Percentiles rank a stretch among this genome's conserved stretches.
These are phyloP conservation scores for Hypothenemus hampei DNA, from an alignment of 1,140 invertebrate genomes.

Conservation along the genomic window DNA sequence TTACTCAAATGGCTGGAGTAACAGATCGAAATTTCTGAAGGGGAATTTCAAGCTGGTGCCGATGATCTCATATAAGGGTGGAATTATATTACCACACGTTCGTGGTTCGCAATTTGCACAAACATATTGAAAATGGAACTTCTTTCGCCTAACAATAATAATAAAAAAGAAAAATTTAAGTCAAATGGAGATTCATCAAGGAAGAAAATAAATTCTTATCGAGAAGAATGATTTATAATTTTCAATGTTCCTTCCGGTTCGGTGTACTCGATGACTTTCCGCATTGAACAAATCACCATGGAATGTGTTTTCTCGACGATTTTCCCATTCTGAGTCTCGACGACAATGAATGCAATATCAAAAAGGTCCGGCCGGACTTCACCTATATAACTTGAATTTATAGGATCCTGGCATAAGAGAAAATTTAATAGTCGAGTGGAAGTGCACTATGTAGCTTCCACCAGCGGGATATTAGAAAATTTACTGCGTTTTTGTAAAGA, in stretches of 20 bases:
- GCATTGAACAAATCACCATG: no score
- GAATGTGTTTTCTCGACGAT: neutral
- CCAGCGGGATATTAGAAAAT: slow-evolving; percentile 17
- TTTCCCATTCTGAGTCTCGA: neutral
- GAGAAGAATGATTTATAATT: no score
- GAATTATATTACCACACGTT: neutral
- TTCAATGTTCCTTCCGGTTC: no score
- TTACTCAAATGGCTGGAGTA: no score
- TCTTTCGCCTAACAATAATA: no score
- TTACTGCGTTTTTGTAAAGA: slow-evolving; percentile 21
- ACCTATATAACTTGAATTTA: slow-evolving; percentile 13
- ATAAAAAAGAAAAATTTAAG: no score
- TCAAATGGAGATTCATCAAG: no score
- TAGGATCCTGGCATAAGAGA: slow-evolving; percentile 11
- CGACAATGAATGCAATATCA: slow-evolving; percentile 10
- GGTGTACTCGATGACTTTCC: no score
- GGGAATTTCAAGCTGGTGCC: neutral
- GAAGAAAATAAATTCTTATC: no score
- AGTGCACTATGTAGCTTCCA: slow-evolving; percentile 16
- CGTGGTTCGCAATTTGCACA: no score
- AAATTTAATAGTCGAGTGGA: slow-evolving; percentile 24
- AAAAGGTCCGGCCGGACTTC: slow-evolving; percentile 1
- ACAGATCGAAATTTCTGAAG: neutral
- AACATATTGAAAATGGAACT: no score
- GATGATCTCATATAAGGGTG: neutral